Evolutionary conservation across 2,797 vertebrate genomes (phyloP), one percentile per base, ranked within the genome.

Genomic region (Melanotaenia parkinsoni): DNA sequence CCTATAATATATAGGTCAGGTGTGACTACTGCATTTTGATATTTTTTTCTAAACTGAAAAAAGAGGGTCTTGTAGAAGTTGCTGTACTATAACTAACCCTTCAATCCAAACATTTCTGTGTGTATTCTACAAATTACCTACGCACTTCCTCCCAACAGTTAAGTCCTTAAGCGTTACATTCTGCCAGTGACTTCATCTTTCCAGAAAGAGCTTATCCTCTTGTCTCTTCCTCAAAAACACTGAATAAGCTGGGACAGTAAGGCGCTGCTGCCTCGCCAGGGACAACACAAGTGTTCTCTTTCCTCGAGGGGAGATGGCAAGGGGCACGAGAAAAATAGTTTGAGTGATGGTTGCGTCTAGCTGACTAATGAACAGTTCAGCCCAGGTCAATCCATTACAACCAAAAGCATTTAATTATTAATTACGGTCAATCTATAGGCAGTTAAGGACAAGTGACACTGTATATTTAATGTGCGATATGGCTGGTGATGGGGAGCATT

Each of bases 291-390:
- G 80, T 14, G 59, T 70, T 90, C 87, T 54, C 61, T 79, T 11
- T 9, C 84, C 76, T 89, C 65, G 47, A 82, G 80, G 92, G 88
- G 80, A 90, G 81, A 88, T 58, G 76, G 90, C 68, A 89, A 96
- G 95, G 96, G 95, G 94, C 94, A 89, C 7, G 86, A 94, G 94
- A 90, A 94, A 94, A 94, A 90, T 91, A 95, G 95, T 97, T 95
- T 98, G 97, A 98, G 94, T 96, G 96, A 98, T 97, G 96, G 93
- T 94, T 97, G 94, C 92, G 95, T 95, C 94, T 94, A 77, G 94
- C 82, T 97, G 96, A 98, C 95, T 97, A 98, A 99, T 98, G 97
- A 97, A 96, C 94, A 95, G 96, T 96, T 97, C 96, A 96, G 90
- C 82, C 65, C 88, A 93, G 97, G 97, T 98, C 97, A 98, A 97